Evolutionary conservation across 2,888 invertebrate genomes (phyloP).

Genomic region (Slavum lentiscoides): DNA sequence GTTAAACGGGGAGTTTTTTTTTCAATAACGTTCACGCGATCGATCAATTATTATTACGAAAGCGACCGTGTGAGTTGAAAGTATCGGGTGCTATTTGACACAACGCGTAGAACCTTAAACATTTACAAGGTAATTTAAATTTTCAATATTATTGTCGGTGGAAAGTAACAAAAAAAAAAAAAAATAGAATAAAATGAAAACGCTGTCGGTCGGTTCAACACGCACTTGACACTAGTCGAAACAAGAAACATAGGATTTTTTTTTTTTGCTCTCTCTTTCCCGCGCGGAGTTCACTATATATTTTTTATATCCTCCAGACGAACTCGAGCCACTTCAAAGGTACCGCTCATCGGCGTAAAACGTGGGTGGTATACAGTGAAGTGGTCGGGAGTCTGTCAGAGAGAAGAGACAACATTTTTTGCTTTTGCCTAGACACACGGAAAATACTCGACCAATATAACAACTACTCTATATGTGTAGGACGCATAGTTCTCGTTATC

Average conservation of each 20-base stretch:
- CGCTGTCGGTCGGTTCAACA: constrained; percentile 20
- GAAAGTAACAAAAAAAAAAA: background rate
- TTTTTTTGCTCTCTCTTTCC: too few species aligned
- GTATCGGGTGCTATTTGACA: background rate
- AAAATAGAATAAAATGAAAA: background rate
- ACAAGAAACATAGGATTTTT: too few species aligned
- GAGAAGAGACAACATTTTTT: background rate
- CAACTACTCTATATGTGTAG: background rate
- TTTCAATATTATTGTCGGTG: constrained; percentile 10
- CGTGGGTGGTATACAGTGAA: background rate
- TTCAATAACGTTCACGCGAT: too few species aligned
- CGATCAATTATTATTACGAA: too few species aligned
- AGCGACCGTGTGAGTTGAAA: too few species aligned
- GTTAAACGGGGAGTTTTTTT: too few species aligned
- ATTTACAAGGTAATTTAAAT: background rate
- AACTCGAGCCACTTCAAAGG: constrained; percentile 18
- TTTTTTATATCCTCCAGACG: too few species aligned
- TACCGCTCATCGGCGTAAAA: constrained; percentile 15
- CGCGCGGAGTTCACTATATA: too few species aligned
- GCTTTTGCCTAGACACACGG: constrained; percentile 11
- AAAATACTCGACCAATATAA: background rate
- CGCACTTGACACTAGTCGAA: background rate
- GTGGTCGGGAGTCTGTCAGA: background rate
- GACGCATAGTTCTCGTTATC: constrained; percentile 16
- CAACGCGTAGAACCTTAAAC: background rate